Evolutionary conservation across 2,113 vertebrate species (phyloP).

Genomic region (Peromyscus californicus): DNA sequence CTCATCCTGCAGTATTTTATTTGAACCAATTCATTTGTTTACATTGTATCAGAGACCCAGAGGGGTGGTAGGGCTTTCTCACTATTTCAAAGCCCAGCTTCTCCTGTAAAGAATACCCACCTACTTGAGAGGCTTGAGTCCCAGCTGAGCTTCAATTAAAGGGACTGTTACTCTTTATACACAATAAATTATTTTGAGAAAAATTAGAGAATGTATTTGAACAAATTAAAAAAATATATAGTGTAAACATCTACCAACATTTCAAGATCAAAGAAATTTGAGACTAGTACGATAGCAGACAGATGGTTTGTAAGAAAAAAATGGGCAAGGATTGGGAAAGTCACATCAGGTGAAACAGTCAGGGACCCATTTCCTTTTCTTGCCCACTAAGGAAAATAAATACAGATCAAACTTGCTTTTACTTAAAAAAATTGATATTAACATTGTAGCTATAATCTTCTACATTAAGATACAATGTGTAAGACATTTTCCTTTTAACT

Average conservation of each 20-base stretch:
- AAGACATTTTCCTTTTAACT: not conserved
- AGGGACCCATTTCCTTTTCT: slow-evolving; percentile 10
- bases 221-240: not conserved
- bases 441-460: not conserved
- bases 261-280: slow-evolving; percentile 54
- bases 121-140: not conserved
- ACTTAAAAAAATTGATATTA: not conserved
- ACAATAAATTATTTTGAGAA: slow-evolving; percentile 49
- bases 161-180: not conserved
- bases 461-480: not conserved
- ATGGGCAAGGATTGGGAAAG: not conserved
- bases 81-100: not conserved
- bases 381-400: not conserved
- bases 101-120: slow-evolving; percentile 3
- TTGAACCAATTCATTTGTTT: not conserved
- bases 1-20: not conserved
- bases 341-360: not conserved
- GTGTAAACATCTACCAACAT: not conserved
- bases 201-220: slow-evolving; percentile 57
- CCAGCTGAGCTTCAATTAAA: slow-evolving; percentile 13
- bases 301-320: not conserved
- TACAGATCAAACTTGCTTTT: not conserved
- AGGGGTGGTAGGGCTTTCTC: not conserved
- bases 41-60: not conserved
- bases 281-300: not conserved